These are phyloP conservation scores for Drosophila birchii DNA, from an alignment of 2,888 invertebrate species.

Conservation along the genomic window DNA sequence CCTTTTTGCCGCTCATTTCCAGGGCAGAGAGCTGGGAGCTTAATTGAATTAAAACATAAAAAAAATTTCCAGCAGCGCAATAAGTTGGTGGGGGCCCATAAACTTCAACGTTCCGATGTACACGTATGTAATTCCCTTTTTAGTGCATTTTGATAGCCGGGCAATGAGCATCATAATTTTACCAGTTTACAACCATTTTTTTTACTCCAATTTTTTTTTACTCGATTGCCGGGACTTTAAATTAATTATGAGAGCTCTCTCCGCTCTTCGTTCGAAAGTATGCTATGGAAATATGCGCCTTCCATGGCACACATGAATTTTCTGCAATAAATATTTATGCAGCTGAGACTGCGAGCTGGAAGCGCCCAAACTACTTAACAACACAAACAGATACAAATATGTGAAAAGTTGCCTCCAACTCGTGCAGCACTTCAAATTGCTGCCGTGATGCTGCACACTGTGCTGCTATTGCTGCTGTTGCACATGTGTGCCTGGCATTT, in stretches of 20 bases:
- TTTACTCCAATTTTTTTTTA: neutral
- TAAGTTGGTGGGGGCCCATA: slow-evolving; percentile 66
- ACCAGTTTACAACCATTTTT: slow-evolving; percentile 38
- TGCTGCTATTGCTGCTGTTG: slow-evolving; percentile 34
- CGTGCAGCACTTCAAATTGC: slow-evolving; percentile 55
- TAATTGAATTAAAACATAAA: slow-evolving; percentile 77
- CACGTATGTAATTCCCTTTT: slow-evolving; percentile 38
- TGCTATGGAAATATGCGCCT: slow-evolving; percentile 33
- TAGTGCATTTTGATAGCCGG: slow-evolving; percentile 54
- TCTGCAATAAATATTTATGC: slow-evolving; percentile 77
- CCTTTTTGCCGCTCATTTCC: slow-evolving; percentile 4
- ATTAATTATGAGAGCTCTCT: slow-evolving; percentile 40
- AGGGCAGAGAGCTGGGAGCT: slow-evolving; percentile 34
- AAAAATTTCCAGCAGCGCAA: slow-evolving; percentile 65
- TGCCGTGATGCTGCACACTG: slow-evolving; percentile 32
- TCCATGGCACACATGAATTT: slow-evolving; percentile 51
- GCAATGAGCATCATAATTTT: slow-evolving; percentile 42
- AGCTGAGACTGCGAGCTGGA: slow-evolving; percentile 55
- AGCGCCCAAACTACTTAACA: slow-evolving; percentile 70
- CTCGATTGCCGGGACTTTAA: slow-evolving; percentile 36
- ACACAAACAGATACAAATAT: slow-evolving; percentile 78
- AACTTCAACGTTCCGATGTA: slow-evolving; percentile 43
- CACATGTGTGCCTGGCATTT: slow-evolving; percentile 61
- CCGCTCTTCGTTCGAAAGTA: slow-evolving; percentile 24
- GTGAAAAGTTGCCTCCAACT: slow-evolving; percentile 66